These are phyloP conservation scores for Dryocosmus kuriphilus DNA, from an alignment of 2,888 invertebrate species.

Conservation along the genomic window DNA sequence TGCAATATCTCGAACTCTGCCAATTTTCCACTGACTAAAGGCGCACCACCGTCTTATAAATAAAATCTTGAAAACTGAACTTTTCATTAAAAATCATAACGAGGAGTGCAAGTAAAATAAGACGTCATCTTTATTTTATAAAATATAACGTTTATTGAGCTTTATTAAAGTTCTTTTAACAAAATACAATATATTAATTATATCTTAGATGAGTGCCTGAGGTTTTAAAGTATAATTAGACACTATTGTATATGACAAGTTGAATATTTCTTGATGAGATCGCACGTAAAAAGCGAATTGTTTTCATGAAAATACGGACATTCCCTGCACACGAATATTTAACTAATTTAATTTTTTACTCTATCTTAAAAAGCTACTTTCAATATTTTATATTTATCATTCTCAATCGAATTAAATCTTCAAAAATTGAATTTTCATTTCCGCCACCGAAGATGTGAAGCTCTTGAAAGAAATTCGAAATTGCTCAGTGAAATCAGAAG, in stretches of 20 bases:
- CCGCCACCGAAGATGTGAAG: background rate
- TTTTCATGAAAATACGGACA: background rate
- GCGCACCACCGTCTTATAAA: background rate
- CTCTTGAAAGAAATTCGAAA: background rate
- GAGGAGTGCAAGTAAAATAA: background rate
- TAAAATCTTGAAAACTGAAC: background rate
- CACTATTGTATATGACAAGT: conserved; percentile 27
- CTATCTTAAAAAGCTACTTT: background rate
- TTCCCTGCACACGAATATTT: background rate
- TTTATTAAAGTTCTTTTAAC: conserved; percentile 53
- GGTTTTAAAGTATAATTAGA: conserved; percentile 14
- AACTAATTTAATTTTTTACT: conserved; percentile 14
- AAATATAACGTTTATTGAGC: conserved; percentile 67
- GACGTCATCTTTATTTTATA: conserved; percentile 49
- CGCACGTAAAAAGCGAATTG: background rate
- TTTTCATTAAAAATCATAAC: background rate
- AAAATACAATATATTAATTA: conserved; percentile 55
- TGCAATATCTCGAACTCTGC: conserved; percentile 19
- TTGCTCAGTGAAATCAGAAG: background rate
- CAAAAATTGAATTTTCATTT: background rate
- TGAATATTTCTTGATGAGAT: conserved; percentile 9
- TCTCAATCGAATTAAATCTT: background rate
- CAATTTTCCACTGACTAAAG: conserved; percentile 24
- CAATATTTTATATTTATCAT: background rate
- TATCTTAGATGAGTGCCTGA: conserved; percentile 47